Evolutionary conservation across 2,797 vertebrate species (phyloP).

Genomic region (Novumbra hubbsi): DNA sequence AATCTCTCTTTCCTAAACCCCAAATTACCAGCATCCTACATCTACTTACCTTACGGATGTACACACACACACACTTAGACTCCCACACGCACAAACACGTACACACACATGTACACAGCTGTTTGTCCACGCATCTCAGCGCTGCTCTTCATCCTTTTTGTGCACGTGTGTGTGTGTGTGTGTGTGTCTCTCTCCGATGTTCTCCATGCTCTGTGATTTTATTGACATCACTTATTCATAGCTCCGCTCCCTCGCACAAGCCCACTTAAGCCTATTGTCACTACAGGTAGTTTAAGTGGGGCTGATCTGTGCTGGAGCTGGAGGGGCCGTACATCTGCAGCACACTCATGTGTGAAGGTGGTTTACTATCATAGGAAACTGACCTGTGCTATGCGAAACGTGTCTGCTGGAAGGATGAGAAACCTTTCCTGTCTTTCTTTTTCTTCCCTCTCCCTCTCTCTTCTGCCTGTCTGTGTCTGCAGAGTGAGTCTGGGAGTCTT

Average conservation of each 20-base stretch:
- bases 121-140: neutral
- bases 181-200: slow-evolving; percentile 19
- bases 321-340: slow-evolving; percentile 2
- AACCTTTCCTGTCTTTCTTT: neutral
- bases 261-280: slow-evolving; percentile 50
- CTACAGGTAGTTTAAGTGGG: slow-evolving; percentile 40
- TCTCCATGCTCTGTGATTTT: slow-evolving; percentile 49
- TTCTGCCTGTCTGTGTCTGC: neutral
- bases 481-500: slow-evolving; percentile 4
- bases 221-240: slow-evolving; percentile 67
- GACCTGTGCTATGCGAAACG: slow-evolving; percentile 15
- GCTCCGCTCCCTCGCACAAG: slow-evolving; percentile 41
- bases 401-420: neutral
- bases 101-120: neutral
- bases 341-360: neutral
- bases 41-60: neutral
- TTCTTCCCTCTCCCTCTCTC: neutral
- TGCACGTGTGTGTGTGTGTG: slow-evolving; percentile 12
- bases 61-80: slow-evolving; percentile 7
- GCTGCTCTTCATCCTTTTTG: neutral
- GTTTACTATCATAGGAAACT: slow-evolving; percentile 6
- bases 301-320: slow-evolving; percentile 37
- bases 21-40: neutral
- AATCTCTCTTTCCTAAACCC: neutral
- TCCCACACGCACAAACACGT: neutral